Evolutionary conservation across 2,888 invertebrate genomes (phyloP).

Genomic region (Ormyrus nitidulus): DNA sequence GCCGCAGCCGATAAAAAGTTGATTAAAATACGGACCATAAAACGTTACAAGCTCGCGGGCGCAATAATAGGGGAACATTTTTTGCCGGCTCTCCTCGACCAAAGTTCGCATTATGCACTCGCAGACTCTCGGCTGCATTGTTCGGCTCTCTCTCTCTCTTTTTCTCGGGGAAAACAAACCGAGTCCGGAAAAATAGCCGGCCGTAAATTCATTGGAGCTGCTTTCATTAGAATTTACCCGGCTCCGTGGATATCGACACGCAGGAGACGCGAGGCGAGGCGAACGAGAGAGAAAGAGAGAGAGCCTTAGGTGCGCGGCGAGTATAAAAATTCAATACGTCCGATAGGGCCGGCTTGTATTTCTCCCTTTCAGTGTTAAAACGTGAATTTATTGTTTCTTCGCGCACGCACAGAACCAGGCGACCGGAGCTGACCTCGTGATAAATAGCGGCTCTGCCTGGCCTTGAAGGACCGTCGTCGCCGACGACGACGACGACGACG

Average conservation of each 20-base stretch:
- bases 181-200: constrained; percentile 8
- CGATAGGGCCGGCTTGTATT: constrained; percentile 43
- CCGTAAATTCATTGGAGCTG: constrained; percentile 40
- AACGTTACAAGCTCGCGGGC: constrained; percentile 23
- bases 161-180: background rate
- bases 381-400: constrained; percentile 50
- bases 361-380: constrained; percentile 44
- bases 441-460: constrained; percentile 44
- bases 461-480: constrained; percentile 43
- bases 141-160: background rate
- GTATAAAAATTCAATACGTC: constrained; percentile 52
- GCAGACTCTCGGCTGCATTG: constrained; percentile 28
- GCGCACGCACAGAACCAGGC: background rate
- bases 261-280: background rate
- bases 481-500: background rate
- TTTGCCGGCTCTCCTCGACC: background rate
- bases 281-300: background rate
- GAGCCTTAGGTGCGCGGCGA: background rate
- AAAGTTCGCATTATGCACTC: constrained; percentile 10
- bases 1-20: constrained; percentile 35
- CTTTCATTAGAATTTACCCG: constrained; percentile 46
- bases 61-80: constrained; percentile 46
- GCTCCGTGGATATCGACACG: background rate
- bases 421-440: constrained; percentile 30
- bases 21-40: constrained; percentile 45